Evolutionary conservation across 2,113 vertebrate genomes (phyloP), one percentile per base, ranked within the genome.

Genomic region (Hippopotamus amphibius): DNA sequence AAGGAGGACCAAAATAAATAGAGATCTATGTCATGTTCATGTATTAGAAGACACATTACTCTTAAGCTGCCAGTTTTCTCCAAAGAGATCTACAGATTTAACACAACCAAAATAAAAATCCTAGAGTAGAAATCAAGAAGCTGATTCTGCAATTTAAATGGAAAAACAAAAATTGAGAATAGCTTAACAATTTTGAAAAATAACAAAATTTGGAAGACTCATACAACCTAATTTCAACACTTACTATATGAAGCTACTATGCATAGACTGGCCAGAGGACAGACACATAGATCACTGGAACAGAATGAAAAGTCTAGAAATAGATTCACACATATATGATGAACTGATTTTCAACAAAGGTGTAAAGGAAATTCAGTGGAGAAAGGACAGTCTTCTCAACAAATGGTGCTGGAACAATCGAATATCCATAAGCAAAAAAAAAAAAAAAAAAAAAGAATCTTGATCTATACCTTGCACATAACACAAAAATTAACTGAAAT

Each of bases 401-500:
- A 93, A 84, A 93, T 19, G 33, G 7, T 41, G 63, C 50, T 61
- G 30, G 21, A 69, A 88, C 4, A 57, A 87, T 2, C n/a, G 2
- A 6, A 37, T 59, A 86, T 41, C 19, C 5, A 79, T 37, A 61
- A 86, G 61, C 6, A 71, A 84, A 79, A 26, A 22, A 72, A 16
- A 12, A 72, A 16, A 12, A 55, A 80, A 48, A 33, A 12, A 63
- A 69, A n/a, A 66, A 7, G 1, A 37, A 46, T 2, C 6, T 69
- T 65, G 17, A 95, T 55, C 13, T 5, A 26, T 50, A 86, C 4
- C 21, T 33, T 86, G 5, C 6, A 80, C 6, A 13, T 59, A 85
- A 71, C 53, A 88, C 7, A 96, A 76, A 89, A 92, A 65, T 88
- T 55, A 76, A 69, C 15, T 92, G 69, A 96, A 95, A 79, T 17